phyloP scores from a whole-genome alignment of 2,888 invertebrate genomes.

The Pristionchus japonicus region DNA sequence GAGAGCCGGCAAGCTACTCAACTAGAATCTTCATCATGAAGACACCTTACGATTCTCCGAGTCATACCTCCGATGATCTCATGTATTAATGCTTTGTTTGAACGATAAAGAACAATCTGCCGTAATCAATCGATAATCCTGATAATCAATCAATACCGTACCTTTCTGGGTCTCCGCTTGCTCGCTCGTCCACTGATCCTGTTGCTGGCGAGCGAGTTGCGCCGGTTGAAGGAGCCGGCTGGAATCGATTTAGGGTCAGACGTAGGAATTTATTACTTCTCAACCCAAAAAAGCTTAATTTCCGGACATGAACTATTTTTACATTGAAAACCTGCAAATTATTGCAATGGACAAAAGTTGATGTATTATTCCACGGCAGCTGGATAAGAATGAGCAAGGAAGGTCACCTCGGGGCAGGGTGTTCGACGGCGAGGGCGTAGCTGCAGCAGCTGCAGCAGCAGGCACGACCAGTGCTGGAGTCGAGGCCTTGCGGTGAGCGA shows the following conservation, averaged over 20 bases:
- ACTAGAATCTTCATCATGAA: background rate
- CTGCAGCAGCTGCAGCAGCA: background rate
- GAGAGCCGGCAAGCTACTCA: background rate
- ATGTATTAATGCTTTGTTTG: background rate
- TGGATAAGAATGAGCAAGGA: background rate
- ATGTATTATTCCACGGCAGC: too few species aligned
- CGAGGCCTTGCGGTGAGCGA: slow-evolving; percentile 32
- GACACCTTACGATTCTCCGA: background rate
- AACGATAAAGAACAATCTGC: background rate
- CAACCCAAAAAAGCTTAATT: too few species aligned
- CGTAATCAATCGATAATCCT: background rate
- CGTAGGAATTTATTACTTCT: too few species aligned
- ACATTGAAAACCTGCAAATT: background rate
- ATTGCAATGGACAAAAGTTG: too few species aligned
- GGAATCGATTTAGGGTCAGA: too few species aligned
- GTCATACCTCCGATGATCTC: slow-evolving; percentile 19
- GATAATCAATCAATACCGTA: too few species aligned
- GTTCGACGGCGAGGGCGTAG: background rate
- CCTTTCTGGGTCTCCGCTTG: slow-evolving; percentile 46
- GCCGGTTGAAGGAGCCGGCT: slow-evolving; percentile 32
- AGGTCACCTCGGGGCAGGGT: background rate
- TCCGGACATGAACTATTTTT: too few species aligned
- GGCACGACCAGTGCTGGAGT: background rate
- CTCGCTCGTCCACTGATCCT: slow-evolving; percentile 40
- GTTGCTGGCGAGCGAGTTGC: slow-evolving; percentile 45